Base-by-base conservation (phyloP, 2,888 invertebrate genomes). In the Tetragonula carbonaria region DNA sequence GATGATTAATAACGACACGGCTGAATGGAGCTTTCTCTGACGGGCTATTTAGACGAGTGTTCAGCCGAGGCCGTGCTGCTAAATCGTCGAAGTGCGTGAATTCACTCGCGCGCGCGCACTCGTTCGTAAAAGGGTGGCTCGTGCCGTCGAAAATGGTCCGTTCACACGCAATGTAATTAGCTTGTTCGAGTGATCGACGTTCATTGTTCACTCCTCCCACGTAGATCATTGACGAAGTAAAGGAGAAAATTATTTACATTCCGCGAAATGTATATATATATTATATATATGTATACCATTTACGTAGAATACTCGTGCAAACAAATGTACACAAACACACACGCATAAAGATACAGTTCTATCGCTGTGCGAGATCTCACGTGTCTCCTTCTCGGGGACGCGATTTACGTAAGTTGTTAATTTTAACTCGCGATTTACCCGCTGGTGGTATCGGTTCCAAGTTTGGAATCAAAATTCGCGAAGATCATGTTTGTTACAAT, bases 111-210 rank as follows among this genome's bases (percentile, higher is more conserved):
- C 28, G 28, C 18, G 33, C 28, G 18, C 63, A 21, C 23, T 18
- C 13, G 65, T 21, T 21, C 21, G 38, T 23, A 5, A 14, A 38
- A 8, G 8, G 16, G 4, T 2, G 16, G 38, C 81, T 65, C 65
- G 74, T 80, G 70, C 81, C 23, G 78, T 63, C 73, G 77, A 55
- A 45, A 70, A 65, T 18, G 57, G 59, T 75, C 57, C 72, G 53
- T 75, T 75, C 74, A 63, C 73, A 67, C 73, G 84, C 78, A 75
- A 78, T 84, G 67, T 78, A 84, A 84, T 84, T 84, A 84, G 84
- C 74, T 78, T 72, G 84, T 84, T 62, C 78, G 78, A 84, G 75
- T 75, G 84, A 75, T 78, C 78, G 78, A 75, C 84, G 75, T 85
- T 84, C 79, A 79, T 79, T 84, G 80, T 76, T 62, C 76, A 77